A percentile compares a stretch with the other conserved stretches of the same genome.
These are phyloP conservation scores for Epizoanthus scotinus DNA, from an alignment of 92 coral and sea anemone species.

Conservation along the genomic window DNA sequence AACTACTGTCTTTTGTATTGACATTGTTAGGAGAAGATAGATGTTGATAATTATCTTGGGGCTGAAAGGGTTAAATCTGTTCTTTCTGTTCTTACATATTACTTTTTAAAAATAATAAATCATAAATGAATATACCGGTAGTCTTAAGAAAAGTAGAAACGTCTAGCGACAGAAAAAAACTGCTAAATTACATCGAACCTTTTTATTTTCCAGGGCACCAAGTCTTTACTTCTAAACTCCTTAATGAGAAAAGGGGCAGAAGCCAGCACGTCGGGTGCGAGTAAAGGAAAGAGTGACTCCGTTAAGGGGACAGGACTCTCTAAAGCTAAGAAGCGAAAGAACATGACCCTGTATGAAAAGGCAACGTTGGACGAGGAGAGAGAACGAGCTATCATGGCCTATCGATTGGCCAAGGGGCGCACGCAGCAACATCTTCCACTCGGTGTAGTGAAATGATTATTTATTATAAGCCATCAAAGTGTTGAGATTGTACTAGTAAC, in stretches of 20 bases:
- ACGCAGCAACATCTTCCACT: constrained; percentile 4
- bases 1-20: no score
- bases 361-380: constrained; percentile 73
- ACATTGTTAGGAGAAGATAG: no score
- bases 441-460: background rate
- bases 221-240: constrained; percentile 58
- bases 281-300: constrained; percentile 9
- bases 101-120: no score
- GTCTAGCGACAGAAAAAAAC: background rate
- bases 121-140: background rate
- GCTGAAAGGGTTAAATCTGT: no score
- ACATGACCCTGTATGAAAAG: constrained; percentile 79
- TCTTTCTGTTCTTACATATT: no score
- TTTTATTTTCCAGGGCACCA: constrained; percentile 52
- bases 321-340: constrained; percentile 79
- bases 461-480: background rate
- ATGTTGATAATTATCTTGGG: no score
- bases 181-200: no score
- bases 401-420: constrained; percentile 67
- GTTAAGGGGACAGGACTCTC: constrained; percentile 14
- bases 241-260: constrained; percentile 26
- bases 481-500: no score
- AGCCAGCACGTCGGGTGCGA: constrained; percentile 14
- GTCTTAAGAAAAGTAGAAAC: constrained; percentile 42
- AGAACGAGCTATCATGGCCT: constrained; percentile 67